A percentile compares a stretch with the other conserved stretches of the same genome.
phyloP scores from a whole-genome alignment of 2,797 vertebrate genomes.

The Micromesistius poutassou region DNA sequence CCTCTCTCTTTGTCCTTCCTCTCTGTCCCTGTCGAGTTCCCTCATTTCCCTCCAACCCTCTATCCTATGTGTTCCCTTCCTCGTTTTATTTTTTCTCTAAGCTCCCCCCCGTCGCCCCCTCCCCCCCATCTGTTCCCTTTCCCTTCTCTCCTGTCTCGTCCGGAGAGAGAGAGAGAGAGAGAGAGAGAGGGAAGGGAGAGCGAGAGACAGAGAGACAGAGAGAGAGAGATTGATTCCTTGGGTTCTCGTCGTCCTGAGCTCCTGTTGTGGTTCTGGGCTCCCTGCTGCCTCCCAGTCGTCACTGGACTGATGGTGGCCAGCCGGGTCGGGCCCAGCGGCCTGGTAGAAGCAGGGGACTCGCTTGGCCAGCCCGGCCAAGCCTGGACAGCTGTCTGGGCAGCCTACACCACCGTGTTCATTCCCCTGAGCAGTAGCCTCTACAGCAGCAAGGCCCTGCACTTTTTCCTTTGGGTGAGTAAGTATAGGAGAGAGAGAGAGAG shows the following conservation, averaged over 20 bases:
- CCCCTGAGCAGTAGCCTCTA: slow-evolving; percentile 76
- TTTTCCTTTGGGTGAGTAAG: slow-evolving; percentile 78
- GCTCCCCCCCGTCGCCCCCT: background rate
- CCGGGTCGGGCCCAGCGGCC: slow-evolving; percentile 70
- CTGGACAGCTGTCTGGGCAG: slow-evolving; percentile 70
- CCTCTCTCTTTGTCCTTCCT: slow-evolving; percentile 28
- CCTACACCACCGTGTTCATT: slow-evolving; percentile 78
- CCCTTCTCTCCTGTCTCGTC: background rate
- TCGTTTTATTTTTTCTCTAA: background rate
- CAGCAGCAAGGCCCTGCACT: slow-evolving; percentile 76
- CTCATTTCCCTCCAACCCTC: slow-evolving; percentile 26
- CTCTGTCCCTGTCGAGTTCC: slow-evolving; percentile 39
- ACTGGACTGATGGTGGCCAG: slow-evolving; percentile 65
- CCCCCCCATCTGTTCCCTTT: background rate
- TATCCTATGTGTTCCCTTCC: background rate
- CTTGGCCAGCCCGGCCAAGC: slow-evolving; percentile 51
- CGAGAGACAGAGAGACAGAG: background rate
- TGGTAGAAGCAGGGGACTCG: slow-evolving; percentile 61
- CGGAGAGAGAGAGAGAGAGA: background rate
- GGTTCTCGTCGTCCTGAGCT: background rate
- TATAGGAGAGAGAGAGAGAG: background rate
- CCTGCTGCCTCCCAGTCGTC: slow-evolving; percentile 45
- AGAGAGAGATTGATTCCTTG: background rate
- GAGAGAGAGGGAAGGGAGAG: background rate
- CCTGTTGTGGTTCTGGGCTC: background rate